Percentiles rank a stretch among this genome's conserved stretches.
phyloP scores from a whole-genome alignment of 2,797 vertebrate species.

The Sebastolobus altivelis region DNA sequence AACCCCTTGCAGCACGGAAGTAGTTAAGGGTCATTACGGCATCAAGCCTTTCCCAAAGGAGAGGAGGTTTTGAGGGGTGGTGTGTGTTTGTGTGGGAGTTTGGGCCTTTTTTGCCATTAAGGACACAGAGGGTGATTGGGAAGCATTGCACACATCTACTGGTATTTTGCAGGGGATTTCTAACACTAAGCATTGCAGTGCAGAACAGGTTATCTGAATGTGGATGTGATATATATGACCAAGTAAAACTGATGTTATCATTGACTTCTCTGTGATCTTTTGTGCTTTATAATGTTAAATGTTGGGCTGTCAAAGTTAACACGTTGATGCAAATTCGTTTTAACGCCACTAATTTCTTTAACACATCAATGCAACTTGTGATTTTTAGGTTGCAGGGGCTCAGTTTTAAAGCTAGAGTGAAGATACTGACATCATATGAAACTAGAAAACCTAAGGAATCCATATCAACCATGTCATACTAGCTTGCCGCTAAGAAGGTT shows the following conservation, averaged over 20 bases:
- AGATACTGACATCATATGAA: no score
- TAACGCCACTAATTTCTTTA: no score
- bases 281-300: background rate
- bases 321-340: no score
- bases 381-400: no score
- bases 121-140: slow-evolving; percentile 1
- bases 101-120: slow-evolving; percentile 5
- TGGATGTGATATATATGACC: background rate
- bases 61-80: slow-evolving; percentile 16
- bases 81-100: slow-evolving; percentile 12
- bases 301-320: no score
- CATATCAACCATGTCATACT: no score
- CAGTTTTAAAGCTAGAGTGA: no score
- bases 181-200: background rate
- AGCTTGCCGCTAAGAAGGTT: no score
- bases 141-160: slow-evolving; percentile 4
- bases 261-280: background rate
- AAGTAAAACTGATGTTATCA: background rate
- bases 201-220: background rate
- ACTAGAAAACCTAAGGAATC: no score
- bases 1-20: slow-evolving; percentile 54
- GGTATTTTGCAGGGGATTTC: background rate
- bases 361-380: no score
- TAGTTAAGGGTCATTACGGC: slow-evolving; percentile 64
- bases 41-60: slow-evolving; percentile 52